A percentile compares a stretch with the other conserved stretches of the same genome.
phyloP scores from a whole-genome alignment of 2,113 vertebrate species.

The Turnix velox region DNA sequence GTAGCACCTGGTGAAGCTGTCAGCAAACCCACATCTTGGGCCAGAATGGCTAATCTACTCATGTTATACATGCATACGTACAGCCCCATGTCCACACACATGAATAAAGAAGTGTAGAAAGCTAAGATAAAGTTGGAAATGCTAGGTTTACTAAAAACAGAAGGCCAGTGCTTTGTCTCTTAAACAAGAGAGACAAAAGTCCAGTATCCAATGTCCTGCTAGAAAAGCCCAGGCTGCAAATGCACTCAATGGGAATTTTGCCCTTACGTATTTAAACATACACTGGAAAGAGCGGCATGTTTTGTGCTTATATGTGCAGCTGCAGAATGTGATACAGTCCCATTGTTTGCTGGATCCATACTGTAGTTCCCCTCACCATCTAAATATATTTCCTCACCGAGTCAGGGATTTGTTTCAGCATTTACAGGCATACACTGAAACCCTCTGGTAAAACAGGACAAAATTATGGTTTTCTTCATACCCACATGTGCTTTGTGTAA shows the following conservation, averaged over 20 bases:
- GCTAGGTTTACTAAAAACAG: neutral
- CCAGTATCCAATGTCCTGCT: neutral
- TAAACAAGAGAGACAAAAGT: conserved; percentile 52
- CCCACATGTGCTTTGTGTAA: neutral
- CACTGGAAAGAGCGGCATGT: neutral
- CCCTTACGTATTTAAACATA: conserved; percentile 1
- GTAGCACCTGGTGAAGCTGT: neutral
- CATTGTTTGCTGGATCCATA: conserved; percentile 38
- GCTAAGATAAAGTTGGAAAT: neutral
- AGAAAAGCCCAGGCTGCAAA: conserved; percentile 52
- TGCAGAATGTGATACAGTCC: conserved; percentile 25
- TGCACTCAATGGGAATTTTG: conserved; percentile 40
- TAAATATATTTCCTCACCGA: conserved; percentile 6
- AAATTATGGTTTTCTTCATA: neutral
- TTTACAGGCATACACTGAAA: neutral
- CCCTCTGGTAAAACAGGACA: neutral
- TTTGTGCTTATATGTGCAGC: neutral
- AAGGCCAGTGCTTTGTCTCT: conserved; percentile 35
- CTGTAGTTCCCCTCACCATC: neutral
- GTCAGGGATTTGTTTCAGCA: neutral
- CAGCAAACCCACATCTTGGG: neutral
- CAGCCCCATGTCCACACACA: neutral
- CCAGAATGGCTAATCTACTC: neutral
- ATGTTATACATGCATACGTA: neutral
- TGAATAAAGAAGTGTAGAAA: neutral